Percentiles rank a stretch among this genome's conserved stretches.
Evolutionary conservation across 2,797 vertebrate genomes (phyloP).

Genomic region (Coilia nasus): DNA sequence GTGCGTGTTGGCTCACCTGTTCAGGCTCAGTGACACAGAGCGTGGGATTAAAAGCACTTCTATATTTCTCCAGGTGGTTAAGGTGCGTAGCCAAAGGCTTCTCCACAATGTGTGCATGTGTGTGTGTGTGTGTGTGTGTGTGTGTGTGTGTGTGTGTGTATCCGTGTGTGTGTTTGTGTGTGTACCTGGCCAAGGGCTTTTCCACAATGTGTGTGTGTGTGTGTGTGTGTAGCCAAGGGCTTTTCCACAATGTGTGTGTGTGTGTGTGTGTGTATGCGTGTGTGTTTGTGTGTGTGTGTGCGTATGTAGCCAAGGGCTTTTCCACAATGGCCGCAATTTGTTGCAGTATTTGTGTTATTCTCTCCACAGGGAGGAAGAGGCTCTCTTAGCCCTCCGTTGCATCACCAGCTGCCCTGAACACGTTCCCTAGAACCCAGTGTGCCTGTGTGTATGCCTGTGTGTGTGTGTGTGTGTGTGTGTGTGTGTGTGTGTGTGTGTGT

Average conservation of each 20-base stretch:
- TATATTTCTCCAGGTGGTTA: neutral
- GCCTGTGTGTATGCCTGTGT: no score
- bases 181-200: no score
- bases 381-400: neutral
- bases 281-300: no score
- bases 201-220: no score
- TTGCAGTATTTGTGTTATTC: neutral
- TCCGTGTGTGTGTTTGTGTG: no score
- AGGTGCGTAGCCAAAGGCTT: neutral
- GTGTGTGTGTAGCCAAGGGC: no score
- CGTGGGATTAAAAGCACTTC: neutral
- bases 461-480: no score
- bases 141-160: no score
- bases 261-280: no score
- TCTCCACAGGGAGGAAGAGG: neutral
- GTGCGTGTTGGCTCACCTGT: neutral
- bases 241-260: no score
- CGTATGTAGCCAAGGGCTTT: neutral
- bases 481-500: no score
- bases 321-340: neutral
- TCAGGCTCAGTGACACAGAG: neutral
- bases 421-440: neutral
- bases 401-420: neutral
- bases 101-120: neutral
- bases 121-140: constrained; percentile 36